These are phyloP conservation scores for Ara ararauna DNA, from an alignment of 2,797 vertebrate genomes.

Conservation along the genomic window DNA sequence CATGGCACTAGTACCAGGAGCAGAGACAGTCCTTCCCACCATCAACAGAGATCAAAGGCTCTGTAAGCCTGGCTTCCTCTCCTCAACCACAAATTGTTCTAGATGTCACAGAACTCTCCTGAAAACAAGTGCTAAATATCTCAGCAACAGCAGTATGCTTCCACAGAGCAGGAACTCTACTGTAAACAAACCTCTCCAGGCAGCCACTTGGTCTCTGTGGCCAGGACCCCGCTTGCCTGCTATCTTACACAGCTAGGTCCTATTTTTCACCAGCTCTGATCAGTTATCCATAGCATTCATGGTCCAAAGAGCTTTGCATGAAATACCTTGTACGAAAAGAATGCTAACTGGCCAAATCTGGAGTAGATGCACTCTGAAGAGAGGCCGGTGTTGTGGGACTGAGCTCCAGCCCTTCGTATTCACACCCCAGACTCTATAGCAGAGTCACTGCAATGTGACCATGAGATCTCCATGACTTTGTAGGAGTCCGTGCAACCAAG, in stretches of 20 bases:
- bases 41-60: not conserved
- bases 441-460: accelerated
- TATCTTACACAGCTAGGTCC: not conserved
- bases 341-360: not conserved
- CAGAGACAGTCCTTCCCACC: not conserved
- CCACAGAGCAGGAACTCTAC: not conserved
- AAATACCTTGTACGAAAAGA: not conserved
- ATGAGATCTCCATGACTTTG: not conserved
- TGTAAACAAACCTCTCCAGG: accelerated
- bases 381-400: not conserved
- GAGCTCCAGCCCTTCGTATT: not conserved
- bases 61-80: not conserved
- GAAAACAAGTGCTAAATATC: not conserved
- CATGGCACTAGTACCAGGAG: not conserved
- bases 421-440: accelerated
- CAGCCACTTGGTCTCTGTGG: not conserved
- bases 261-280: not conserved
- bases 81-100: not conserved
- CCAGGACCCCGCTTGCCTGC: accelerated
- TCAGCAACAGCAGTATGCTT: not conserved
- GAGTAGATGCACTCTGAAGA: not conserved
- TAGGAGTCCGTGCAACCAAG: not conserved
- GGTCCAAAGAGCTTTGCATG: not conserved
- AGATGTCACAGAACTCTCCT: not conserved
- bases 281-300: not conserved